phyloP scores from a whole-genome alignment of 2,113 vertebrate genomes.

The Python bivittatus region DNA sequence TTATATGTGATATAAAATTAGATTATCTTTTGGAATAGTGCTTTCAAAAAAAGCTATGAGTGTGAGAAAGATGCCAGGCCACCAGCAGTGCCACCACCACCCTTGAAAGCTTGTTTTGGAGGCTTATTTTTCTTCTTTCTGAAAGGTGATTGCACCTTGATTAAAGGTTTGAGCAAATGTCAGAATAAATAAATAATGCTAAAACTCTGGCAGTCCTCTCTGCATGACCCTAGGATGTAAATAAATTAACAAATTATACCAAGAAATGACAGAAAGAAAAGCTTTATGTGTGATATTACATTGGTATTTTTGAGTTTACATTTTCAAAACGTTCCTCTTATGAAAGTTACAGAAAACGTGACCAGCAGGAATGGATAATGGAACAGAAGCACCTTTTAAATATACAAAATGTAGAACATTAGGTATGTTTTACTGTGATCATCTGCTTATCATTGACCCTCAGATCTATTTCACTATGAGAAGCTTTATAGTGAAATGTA shows the following conservation, averaged over 20 bases:
- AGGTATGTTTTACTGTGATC: not conserved
- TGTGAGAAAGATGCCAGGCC: not conserved
- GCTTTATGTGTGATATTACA: not conserved
- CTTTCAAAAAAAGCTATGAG: not conserved
- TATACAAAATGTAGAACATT: not conserved
- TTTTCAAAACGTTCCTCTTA: constrained; percentile 10
- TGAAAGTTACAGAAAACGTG: not conserved
- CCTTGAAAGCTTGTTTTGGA: constrained; percentile 1
- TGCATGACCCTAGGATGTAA: not conserved
- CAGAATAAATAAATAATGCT: constrained; percentile 32
- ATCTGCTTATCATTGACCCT: not conserved
- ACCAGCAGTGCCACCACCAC: not conserved
- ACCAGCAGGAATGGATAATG: not conserved
- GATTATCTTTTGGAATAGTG: not conserved
- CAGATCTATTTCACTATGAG: not conserved
- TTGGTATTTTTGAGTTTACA: constrained; percentile 2
- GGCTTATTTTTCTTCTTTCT: constrained; percentile 35
- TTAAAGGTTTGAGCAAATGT: constrained; percentile 15
- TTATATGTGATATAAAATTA: not conserved
- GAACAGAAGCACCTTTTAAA: not conserved
- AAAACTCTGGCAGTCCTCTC: constrained; percentile 7
- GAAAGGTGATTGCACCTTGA: constrained; percentile 12
- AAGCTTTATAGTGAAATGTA: not conserved
- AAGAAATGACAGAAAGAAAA: constrained; percentile 8
- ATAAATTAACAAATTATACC: constrained; percentile 23